Evolutionary conservation across 2,888 invertebrate species (phyloP).

Genomic region (Thecocarcelia acutangulata): DNA sequence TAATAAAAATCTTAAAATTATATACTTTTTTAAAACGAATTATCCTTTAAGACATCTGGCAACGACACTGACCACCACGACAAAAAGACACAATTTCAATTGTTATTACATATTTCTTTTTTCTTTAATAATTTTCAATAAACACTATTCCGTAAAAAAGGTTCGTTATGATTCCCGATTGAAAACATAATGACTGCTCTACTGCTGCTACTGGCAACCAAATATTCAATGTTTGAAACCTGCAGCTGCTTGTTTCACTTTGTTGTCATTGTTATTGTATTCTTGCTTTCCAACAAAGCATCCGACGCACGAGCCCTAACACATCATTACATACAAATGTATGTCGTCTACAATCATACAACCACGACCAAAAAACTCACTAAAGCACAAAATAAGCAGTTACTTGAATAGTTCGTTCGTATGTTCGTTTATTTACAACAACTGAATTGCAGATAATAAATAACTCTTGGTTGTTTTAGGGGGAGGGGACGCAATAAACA

Average conservation of each 20-base stretch:
- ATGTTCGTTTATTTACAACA: slow-evolving; percentile 48
- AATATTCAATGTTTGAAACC: slow-evolving; percentile 59
- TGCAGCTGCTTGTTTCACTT: slow-evolving; percentile 45
- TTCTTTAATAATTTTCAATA: slow-evolving; percentile 8
- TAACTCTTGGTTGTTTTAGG: no score
- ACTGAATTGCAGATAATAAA: slow-evolving; percentile 5
- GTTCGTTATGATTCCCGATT: slow-evolving; percentile 64
- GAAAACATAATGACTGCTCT: slow-evolving; percentile 62
- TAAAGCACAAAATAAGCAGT: slow-evolving; percentile 24
- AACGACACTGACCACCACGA: slow-evolving; percentile 4
- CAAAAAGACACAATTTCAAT: background rate
- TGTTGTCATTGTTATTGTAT: slow-evolving; percentile 11
- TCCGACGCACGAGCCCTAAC: slow-evolving; percentile 28
- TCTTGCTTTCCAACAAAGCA: slow-evolving; percentile 52
- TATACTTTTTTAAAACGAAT: no score
- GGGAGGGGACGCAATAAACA: slow-evolving; percentile 27
- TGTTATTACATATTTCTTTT: slow-evolving; percentile 14
- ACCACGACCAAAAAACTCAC: background rate
- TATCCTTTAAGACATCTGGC: no score
- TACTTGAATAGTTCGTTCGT: slow-evolving; percentile 4
- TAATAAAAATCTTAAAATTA: background rate
- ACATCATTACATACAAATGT: slow-evolving; percentile 10
- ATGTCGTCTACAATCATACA: slow-evolving; percentile 1
- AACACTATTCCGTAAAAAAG: slow-evolving; percentile 58
- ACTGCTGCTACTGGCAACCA: slow-evolving; percentile 39